Conservation (phyloP, 2,113 vertebrate species). For the Pyxicephalus adspersus region DNA sequence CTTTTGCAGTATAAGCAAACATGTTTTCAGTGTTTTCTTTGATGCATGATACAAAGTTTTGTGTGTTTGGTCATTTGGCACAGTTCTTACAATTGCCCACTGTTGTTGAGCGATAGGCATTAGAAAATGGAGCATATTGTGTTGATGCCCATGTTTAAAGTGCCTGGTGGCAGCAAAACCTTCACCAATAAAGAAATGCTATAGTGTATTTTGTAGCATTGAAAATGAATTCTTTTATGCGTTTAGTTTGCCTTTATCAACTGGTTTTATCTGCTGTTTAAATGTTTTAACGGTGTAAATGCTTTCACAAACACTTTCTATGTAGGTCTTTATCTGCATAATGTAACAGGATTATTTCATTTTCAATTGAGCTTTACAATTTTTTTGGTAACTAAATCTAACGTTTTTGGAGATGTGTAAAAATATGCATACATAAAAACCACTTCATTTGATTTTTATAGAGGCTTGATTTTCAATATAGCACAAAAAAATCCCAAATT, state of each 20-base stretch:
- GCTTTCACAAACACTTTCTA: constrained; percentile 37
- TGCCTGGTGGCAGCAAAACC: background rate
- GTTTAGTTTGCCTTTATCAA: background rate
- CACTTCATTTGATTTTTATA: background rate
- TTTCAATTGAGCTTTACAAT: constrained; percentile 9
- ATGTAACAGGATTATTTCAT: constrained; percentile 25
- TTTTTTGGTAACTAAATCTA: background rate
- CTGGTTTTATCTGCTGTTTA: constrained; percentile 9
- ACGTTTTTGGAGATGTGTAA: background rate
- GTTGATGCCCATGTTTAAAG: background rate
- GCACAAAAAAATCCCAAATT: no score
- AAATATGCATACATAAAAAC: background rate
- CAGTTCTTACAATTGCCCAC: no score
- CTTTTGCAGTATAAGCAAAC: no score
- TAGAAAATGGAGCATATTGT: no score
- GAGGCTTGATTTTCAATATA: background rate
- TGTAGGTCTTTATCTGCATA: constrained; percentile 34
- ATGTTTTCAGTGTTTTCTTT: no score
- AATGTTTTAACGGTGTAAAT: constrained; percentile 15
- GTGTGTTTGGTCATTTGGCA: no score
- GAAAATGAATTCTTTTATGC: background rate
- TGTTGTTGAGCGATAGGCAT: no score
- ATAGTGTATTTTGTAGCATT: no score
- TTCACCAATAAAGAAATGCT: no score
- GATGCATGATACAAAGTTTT: no score